Evolutionary conservation across 2,888 invertebrate genomes (phyloP).

Genomic region (Nyleta sp.): DNA sequence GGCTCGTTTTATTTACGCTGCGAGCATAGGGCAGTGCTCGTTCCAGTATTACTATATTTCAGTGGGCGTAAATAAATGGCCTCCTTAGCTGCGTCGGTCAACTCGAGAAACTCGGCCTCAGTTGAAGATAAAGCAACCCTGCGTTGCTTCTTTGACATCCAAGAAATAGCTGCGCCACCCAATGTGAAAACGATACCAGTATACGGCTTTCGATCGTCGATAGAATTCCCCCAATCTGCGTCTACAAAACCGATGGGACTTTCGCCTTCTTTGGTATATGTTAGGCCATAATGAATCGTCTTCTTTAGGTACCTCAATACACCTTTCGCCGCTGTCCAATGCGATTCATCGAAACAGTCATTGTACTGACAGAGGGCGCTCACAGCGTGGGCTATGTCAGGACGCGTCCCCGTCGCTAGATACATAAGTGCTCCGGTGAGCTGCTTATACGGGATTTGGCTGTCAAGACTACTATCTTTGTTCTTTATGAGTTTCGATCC

Average conservation of each 20-base stretch:
- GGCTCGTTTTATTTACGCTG: too few species aligned
- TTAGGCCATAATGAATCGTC: not conserved
- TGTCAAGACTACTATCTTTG: not conserved
- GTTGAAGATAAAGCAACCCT: not conserved
- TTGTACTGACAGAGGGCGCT: slow-evolving; percentile 5
- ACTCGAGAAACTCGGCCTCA: not conserved
- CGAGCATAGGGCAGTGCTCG: too few species aligned
- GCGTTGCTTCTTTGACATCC: not conserved
- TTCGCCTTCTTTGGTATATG: not conserved
- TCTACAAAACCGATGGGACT: not conserved
- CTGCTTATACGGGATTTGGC: not conserved
- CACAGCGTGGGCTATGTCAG: slow-evolving; percentile 6
- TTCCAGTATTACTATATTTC: too few species aligned
- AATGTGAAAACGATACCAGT: slow-evolving; percentile 29
- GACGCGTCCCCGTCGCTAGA: not conserved
- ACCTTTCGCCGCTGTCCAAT: slow-evolving; percentile 6
- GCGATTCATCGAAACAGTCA: not conserved
- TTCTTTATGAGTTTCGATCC: not conserved
- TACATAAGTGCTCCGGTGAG: not conserved
- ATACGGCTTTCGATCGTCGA: slow-evolving; percentile 24
- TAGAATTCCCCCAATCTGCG: slow-evolving; percentile 37
- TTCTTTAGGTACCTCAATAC: slow-evolving; percentile 3
- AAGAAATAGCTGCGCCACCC: not conserved
- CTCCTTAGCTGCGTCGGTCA: not conserved
- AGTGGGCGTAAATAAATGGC: not conserved